Conservation (phyloP, 2,797 vertebrate genomes). For the Takifugu rubripes region DNA sequence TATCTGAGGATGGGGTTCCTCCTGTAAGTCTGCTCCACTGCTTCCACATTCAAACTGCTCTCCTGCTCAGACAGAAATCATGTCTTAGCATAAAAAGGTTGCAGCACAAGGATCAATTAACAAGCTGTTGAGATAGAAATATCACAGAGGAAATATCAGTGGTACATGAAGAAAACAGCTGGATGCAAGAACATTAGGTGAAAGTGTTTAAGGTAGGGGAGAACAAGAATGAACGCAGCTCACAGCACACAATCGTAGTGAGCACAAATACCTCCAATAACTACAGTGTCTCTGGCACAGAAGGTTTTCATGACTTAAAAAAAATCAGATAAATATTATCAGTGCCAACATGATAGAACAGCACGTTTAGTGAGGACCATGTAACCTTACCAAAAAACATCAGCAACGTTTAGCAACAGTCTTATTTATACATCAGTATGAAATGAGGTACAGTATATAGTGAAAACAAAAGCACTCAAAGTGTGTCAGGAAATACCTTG, state of each 20-base stretch:
- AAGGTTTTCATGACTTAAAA: slow-evolving; percentile 62
- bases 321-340: slow-evolving; percentile 21
- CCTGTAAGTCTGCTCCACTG: slow-evolving; percentile 90
- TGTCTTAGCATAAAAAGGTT: not conserved
- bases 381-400: not conserved
- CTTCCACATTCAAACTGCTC: slow-evolving; percentile 87
- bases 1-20: slow-evolving; percentile 92
- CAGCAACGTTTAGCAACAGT: not conserved
- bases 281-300: slow-evolving; percentile 61
- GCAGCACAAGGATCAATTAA: not conserved
- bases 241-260: slow-evolving; percentile 59
- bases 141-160: not conserved
- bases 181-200: slow-evolving; percentile 5
- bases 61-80: slow-evolving; percentile 71
- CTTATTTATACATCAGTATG: not conserved
- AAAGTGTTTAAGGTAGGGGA: slow-evolving; percentile 5
- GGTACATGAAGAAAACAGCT: not conserved
- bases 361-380: not conserved
- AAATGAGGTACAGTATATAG: not conserved
- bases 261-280: slow-evolving; percentile 74
- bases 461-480: slow-evolving; percentile 6
- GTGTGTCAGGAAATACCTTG: slow-evolving; percentile 73
- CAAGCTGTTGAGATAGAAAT: not conserved
- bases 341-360: slow-evolving; percentile 7
- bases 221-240: slow-evolving; percentile 10